These are phyloP conservation scores for Calcarius ornatus DNA, from an alignment of 2,113 vertebrate species.

Conservation along the genomic window DNA sequence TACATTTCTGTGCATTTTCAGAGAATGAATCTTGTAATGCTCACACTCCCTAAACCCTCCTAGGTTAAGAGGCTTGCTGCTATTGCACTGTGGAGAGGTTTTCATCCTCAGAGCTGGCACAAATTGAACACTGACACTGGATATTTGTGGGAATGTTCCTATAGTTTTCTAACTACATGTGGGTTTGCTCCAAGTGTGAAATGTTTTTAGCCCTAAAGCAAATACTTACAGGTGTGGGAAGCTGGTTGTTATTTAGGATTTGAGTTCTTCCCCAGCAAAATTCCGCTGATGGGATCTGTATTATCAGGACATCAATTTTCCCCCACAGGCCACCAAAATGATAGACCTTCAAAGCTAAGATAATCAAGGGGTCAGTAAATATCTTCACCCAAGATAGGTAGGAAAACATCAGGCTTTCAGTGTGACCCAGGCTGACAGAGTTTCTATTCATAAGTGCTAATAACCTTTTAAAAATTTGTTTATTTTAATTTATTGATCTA, in stretches of 20 bases:
- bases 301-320: background rate
- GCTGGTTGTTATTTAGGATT: background rate
- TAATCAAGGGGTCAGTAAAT: background rate
- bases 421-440: background rate
- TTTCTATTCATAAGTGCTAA: background rate
- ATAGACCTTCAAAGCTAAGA: background rate
- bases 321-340: background rate
- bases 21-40: background rate
- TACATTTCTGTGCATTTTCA: background rate
- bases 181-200: background rate
- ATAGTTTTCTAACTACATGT: background rate
- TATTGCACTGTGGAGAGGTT: background rate
- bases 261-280: background rate
- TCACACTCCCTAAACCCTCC: background rate
- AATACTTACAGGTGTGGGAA: background rate
- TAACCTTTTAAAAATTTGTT: background rate
- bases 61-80: background rate
- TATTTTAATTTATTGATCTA: background rate
- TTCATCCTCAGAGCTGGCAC: background rate
- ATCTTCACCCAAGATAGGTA: rapidly evolving
- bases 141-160: background rate
- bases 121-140: background rate
- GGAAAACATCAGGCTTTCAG: background rate
- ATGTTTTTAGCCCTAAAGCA: background rate
- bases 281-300: background rate